Evolutionary conservation across 2,797 vertebrate species (phyloP).

Genomic region (Mionectes olivaceus): DNA sequence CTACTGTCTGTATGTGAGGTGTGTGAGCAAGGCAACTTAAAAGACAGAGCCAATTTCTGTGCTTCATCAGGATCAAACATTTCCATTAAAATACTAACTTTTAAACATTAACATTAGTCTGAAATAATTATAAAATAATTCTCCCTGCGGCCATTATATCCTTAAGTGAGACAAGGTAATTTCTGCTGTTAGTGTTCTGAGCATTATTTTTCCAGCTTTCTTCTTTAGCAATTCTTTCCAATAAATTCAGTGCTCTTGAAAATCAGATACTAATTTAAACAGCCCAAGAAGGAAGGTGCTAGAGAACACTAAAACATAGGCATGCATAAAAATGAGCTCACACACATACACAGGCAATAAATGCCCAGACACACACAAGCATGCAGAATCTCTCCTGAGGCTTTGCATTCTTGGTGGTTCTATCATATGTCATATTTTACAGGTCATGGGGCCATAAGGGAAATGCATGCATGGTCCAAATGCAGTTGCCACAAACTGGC

Average conservation of each 20-base stretch:
- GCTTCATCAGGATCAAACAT: slow-evolving; percentile 57
- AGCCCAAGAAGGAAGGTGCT: not conserved
- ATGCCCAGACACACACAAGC: rapidly evolving
- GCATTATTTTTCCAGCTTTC: not conserved
- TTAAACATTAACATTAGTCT: slow-evolving; percentile 58
- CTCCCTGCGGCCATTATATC: not conserved
- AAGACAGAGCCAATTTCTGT: slow-evolving; percentile 47
- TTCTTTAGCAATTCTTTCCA: not conserved
- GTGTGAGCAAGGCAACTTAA: slow-evolving; percentile 40
- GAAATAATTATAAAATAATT: slow-evolving; percentile 71
- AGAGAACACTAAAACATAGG: not conserved
- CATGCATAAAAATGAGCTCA: not conserved
- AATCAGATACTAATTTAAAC: slow-evolving; percentile 26
- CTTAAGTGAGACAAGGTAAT: not conserved
- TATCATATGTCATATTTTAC: not conserved
- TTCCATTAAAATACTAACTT: slow-evolving; percentile 67
- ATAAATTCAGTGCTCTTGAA: slow-evolving; percentile 22
- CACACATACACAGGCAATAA: not conserved
- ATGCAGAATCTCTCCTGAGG: not conserved
- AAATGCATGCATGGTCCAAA: not conserved
- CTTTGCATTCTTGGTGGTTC: not conserved
- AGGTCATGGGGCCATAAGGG: not conserved
- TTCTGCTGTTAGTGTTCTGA: slow-evolving; percentile 33
- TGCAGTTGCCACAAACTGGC: not conserved
- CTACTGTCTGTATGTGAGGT: not conserved